Base-by-base conservation (phyloP, 2,888 invertebrate species). In the Gryllus longicercus region DNA sequence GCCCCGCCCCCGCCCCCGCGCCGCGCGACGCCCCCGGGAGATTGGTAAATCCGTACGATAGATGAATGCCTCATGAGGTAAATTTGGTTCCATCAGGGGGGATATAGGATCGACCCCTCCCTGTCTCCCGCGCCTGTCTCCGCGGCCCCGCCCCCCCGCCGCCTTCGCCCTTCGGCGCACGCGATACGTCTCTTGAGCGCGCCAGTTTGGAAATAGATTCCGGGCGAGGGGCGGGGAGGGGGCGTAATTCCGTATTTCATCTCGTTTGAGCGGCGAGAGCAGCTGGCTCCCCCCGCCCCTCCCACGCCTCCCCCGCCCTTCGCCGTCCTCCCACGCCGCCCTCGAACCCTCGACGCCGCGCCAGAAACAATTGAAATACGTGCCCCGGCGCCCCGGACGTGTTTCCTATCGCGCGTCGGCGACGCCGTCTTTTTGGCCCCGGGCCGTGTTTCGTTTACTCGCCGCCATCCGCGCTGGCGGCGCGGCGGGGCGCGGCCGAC, bases 311-410 rank as follows among this genome's bases (percentile, higher is more conserved):
- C 50, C 14, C 1, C 23, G 49, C 23, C 23, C 77, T 14, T 77
- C 12, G 21, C 23, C 51, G 1, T 51, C 23, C 21, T 25, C 51
- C n/a, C 16, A 12, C 51, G n/a, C 23, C 77, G 14, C 63, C 63
- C 14, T 4, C 63, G 63, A 63, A n/a, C 63, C 63, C n/a, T n/a
- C 63, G 16, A n/a, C 63, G 63, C 63, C n/a, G 63, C 63, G 63
- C 12, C 63, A 51, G 77, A 79, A 79, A 79, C 79, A 76, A 79
- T 75, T 79, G 76, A 79, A 79, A 79, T 76, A 76, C 79, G 79
- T 79, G 75, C 75, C n/a, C 63, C 63, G 63, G 12, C 63, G 63
- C 63, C 14, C 63, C 63, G n/a, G 63, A 63, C 63, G 63, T n/a
- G 63, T n/a, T 63, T 63, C n/a, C 63, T 63, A 63, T 63, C 63